Conservation (phyloP, 2,113 vertebrate genomes). For the Piaya cayana region DNA sequence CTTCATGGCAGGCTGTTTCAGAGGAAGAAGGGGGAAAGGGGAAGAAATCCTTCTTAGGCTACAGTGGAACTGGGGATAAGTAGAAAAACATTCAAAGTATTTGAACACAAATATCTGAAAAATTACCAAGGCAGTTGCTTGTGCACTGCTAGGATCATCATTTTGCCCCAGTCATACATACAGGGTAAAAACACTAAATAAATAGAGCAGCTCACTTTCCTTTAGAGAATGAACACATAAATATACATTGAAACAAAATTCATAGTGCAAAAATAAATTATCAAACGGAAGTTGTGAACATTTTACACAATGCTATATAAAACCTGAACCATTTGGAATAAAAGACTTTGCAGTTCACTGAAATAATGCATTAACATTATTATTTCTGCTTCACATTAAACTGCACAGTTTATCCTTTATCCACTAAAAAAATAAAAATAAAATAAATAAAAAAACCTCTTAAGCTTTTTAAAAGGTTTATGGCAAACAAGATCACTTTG, state of each 20-base stretch:
- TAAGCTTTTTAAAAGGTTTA: conserved; percentile 58
- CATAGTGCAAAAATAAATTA: conserved; percentile 82
- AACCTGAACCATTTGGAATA: conserved; percentile 75
- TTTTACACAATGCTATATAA: conserved; percentile 74
- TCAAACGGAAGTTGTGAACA: conserved; percentile 70
- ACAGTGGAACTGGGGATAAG: neutral
- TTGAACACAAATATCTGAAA: conserved; percentile 34
- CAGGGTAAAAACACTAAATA: conserved; percentile 67
- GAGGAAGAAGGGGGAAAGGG: neutral
- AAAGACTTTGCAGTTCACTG: conserved; percentile 68
- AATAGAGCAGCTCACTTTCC: conserved; percentile 69
- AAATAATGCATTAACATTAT: conserved; percentile 65
- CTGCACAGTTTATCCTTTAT: conserved; percentile 63
- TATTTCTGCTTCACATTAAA: conserved; percentile 75
- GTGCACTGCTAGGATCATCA: conserved; percentile 33
- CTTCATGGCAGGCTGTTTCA: neutral
- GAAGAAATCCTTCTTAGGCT: neutral
- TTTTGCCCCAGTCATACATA: conserved; percentile 47
- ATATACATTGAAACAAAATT: conserved; percentile 64
- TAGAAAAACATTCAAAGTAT: conserved; percentile 45
- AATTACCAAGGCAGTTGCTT: conserved; percentile 28
- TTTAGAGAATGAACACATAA: conserved; percentile 68
- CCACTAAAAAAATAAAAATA: conserved; percentile 62
- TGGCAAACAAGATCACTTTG: conserved; percentile 64
- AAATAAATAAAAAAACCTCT: conserved; percentile 55